These are phyloP conservation scores for Pterocles gutturalis DNA, from an alignment of 2,113 vertebrate genomes.

Conservation along the genomic window DNA sequence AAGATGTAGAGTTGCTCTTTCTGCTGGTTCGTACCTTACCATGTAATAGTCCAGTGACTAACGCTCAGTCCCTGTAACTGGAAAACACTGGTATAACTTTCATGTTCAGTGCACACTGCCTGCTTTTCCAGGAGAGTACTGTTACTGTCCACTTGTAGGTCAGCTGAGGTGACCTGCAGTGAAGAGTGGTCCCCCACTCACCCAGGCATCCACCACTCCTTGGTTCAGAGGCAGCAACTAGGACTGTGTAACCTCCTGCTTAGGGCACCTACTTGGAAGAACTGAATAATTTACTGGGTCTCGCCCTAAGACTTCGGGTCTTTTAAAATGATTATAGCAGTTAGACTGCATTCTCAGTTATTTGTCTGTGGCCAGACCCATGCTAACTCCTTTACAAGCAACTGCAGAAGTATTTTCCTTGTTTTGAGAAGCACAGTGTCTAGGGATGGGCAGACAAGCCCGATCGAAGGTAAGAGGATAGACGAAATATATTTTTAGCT, in stretches of 20 bases:
- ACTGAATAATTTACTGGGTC: background rate
- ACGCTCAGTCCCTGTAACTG: background rate
- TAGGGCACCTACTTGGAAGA: background rate
- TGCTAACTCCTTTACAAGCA: background rate
- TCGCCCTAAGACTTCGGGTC: background rate
- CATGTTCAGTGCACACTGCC: background rate
- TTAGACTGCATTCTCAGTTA: background rate
- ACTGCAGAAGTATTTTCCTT: background rate
- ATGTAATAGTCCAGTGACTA: background rate
- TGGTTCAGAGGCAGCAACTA: background rate
- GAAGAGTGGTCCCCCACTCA: background rate
- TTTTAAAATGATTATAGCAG: background rate
- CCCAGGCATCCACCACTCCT: background rate
- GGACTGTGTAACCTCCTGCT: background rate
- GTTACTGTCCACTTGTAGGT: background rate
- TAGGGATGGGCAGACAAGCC: background rate
- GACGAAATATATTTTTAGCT: background rate
- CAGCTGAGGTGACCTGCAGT: background rate
- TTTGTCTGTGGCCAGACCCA: background rate
- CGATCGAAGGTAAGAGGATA: background rate
- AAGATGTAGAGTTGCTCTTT: background rate
- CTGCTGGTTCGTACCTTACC: background rate
- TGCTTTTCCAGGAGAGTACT: background rate
- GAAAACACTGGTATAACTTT: background rate
- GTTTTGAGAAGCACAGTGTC: background rate